Evolutionary conservation across 2,888 invertebrate genomes (phyloP).

Genomic region (Salpingus planirostris): DNA sequence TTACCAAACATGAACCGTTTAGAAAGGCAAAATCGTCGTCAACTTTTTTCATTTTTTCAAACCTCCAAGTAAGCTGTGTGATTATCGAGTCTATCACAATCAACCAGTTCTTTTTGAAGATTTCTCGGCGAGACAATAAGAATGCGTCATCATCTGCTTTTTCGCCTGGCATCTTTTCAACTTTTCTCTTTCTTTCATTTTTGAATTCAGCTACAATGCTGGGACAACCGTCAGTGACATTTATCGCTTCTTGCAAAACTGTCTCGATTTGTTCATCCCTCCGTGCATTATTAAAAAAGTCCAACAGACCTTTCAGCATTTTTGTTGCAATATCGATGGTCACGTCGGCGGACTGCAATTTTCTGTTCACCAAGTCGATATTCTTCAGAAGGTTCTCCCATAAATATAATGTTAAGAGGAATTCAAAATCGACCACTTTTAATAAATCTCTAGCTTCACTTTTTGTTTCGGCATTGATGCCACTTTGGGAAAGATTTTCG

Average conservation of each 20-base stretch:
- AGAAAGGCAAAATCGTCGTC: background rate
- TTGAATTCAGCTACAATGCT: background rate
- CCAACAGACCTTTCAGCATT: background rate
- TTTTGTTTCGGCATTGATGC: background rate
- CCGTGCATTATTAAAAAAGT: no score
- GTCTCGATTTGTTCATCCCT: background rate
- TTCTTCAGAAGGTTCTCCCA: background rate
- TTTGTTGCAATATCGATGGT: background rate
- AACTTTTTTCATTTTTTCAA: background rate
- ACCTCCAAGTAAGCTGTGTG: background rate
- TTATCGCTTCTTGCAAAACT: background rate
- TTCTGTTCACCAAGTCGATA: background rate
- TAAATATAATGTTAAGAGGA: background rate
- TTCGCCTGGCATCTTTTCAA: background rate
- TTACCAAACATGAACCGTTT: background rate
- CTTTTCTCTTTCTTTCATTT: background rate
- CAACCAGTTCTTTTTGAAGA: background rate
- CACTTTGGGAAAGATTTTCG: conserved; percentile 4
- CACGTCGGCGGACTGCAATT: background rate
- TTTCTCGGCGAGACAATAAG: background rate
- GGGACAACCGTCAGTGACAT: background rate
- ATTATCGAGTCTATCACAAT: background rate
- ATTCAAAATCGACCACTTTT: background rate
- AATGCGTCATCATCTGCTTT: background rate
- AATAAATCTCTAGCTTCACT: background rate